Evolutionary conservation across 2,888 invertebrate species (phyloP), one percentile per base, ranked within the genome.

Genomic region (Psococerastis gibbosa): DNA sequence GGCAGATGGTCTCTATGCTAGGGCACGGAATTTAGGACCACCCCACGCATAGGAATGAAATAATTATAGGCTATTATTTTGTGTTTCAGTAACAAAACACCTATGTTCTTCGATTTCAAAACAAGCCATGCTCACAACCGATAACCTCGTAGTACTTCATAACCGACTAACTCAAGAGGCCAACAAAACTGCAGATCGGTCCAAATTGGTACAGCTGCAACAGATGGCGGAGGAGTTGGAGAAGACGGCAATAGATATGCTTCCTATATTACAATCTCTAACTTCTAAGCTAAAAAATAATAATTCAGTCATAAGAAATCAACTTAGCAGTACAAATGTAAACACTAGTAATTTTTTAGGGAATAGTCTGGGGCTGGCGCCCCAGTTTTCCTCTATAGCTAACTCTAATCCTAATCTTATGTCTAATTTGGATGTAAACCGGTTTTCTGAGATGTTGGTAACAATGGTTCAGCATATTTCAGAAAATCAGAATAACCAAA

Each of bases 121-220:
- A 32, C 72, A 73, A 56, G 59, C 78, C 47, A 76, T 73, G 6
- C 66, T 67, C 50, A 73, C 78, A 0, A 76, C 79, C 2, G 70
- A 74, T 51, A 76, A 76, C 53, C 76, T 80, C 33, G 75, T 76
- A 2, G 74, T 76, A 56, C 63, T 81, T 41, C 78, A 78, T 60
- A 69, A 75, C 46, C 69, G 74, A 44, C 59, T 80, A 46, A 62
- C 70, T 8, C 55, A 62, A 47, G 73, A 73, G 50, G 67, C 68
- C 42, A 56, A 59, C 15, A 57, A 60, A 23, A 60, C 60, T 2
- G 46, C 48, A 52, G 44, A 54, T 46, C 42, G 53, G 50, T 46
- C 56, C 56, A n/a, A n/a, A n/a, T n/a, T n/a, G n/a, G n/a, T n/a
- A n/a, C 34, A 52, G 51, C 46, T 55, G 54, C 35, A 61, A 63